A percentile compares a stretch with the other conserved stretches of the same genome.
Conservation (phyloP, 1,140 invertebrate species). For the Antheraea pernyi region DNA sequence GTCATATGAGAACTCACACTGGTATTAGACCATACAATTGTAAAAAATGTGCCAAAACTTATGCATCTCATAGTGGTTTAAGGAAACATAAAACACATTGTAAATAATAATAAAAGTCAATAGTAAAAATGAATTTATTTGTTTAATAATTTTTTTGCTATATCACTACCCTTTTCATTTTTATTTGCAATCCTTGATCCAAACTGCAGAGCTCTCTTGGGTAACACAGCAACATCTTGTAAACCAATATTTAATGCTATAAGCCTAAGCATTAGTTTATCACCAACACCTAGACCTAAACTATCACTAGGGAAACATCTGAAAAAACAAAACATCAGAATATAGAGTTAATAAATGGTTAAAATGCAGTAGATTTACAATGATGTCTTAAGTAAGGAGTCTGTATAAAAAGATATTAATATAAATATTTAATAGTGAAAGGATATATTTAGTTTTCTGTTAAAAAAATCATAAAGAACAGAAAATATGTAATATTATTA, state of each 20-base stretch:
- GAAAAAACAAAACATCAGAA: constrained; percentile 35
- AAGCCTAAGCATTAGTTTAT: constrained; percentile 94
- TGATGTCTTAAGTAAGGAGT: not conserved
- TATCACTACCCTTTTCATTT: constrained; percentile 92
- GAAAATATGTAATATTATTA: no score
- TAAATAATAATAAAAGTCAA: not conserved
- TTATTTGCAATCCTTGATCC: constrained; percentile 97
- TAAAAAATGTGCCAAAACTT: constrained; percentile 78
- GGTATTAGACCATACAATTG: constrained; percentile 90
- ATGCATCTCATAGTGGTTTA: constrained; percentile 50
- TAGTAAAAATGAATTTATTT: constrained; percentile 25
- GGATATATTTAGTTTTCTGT: no score
- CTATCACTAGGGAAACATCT: constrained; percentile 83
- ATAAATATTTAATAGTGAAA: no score
- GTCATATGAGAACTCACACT: constrained; percentile 93
- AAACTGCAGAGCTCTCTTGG: constrained; percentile 98
- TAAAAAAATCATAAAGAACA: no score
- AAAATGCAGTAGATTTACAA: not conserved
- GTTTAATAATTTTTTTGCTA: not conserved
- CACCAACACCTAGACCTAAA: constrained; percentile 90
- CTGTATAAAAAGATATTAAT: no score
- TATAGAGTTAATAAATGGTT: not conserved
- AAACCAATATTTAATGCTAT: constrained; percentile 87
- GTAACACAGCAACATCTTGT: constrained; percentile 82
- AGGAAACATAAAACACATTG: constrained; percentile 32